These are phyloP conservation scores for Epinephelus malabaricus DNA, from an alignment of 2,797 vertebrate species.

Conservation along the genomic window DNA sequence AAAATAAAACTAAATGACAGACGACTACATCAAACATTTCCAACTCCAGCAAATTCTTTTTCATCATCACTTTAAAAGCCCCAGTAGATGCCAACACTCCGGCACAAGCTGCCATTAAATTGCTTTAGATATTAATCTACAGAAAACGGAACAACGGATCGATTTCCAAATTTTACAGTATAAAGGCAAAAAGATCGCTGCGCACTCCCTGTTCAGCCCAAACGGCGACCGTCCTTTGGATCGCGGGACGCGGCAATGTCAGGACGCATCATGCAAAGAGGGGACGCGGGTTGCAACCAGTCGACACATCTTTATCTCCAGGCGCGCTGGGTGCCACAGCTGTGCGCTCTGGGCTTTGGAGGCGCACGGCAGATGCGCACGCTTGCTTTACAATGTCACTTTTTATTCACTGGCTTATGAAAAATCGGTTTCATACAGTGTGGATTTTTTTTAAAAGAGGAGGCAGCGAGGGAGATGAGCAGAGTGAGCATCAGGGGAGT, in stretches of 20 bases:
- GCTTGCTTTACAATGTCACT: conserved; percentile 52
- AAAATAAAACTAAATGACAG: neutral
- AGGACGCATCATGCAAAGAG: conserved; percentile 61
- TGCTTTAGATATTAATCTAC: neutral
- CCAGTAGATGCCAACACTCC: neutral
- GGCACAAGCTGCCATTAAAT: neutral
- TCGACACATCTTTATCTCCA: conserved; percentile 65
- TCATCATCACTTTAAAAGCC: neutral
- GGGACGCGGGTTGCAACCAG: conserved; percentile 51
- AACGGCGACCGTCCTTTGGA: conserved; percentile 52
- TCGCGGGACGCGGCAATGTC: conserved; percentile 64
- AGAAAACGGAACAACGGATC: neutral
- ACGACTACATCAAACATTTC: conserved; percentile 4
- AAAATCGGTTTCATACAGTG: neutral
- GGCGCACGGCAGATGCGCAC: conserved; percentile 61
- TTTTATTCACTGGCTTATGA: neutral
- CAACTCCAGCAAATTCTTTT: conserved; percentile 3
- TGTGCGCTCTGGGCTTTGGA: conserved; percentile 68
- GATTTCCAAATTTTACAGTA: neutral
- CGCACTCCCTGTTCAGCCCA: neutral
- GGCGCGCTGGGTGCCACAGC: conserved; percentile 73
- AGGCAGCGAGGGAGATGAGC: neutral
- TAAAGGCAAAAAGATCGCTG: neutral
- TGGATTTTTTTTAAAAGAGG: neutral
- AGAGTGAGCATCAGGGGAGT: conserved; percentile 14